Evolutionary conservation across 2,888 invertebrate species (phyloP), one percentile per base, ranked within the genome.

Genomic region (Drosophila sordidula): DNA sequence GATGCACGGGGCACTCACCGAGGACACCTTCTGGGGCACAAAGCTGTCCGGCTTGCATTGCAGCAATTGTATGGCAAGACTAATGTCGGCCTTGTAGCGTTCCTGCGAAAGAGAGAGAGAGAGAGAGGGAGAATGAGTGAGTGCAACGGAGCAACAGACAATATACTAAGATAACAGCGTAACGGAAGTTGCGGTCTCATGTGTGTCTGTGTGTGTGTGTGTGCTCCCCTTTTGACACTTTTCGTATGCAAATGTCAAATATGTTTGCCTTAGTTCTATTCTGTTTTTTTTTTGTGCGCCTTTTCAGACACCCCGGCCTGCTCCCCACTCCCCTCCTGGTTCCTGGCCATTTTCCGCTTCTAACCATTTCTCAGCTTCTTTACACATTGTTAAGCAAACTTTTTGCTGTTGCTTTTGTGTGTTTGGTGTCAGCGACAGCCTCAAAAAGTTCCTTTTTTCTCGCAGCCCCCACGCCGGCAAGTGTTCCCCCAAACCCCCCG

Each of bases 41-140:
- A 98, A 98, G 93, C 97, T 97, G 77, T 97, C 96, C 78, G 98
- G 98, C 91, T 98, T 98, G 92, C 98, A 98, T 91, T 98, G 98
- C 56, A 98, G 93, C 87, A 98, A 93, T 92, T 98, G 98, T 80
- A 98, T 98, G 70, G 98, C 98, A 90, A 98, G 93, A 92, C 96
- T 97, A 91, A 98, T 98, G 91, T 98, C 98, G 90, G 96, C 97
- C 92, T 97, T 96, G 93, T 98, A 98, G 88, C 97, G 95, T 91
- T 98, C 98, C 98, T 98, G 93, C 22, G 65, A 57, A 36, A 47
- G 6, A 22, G 9, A 45, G 18, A 49, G 14, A 58, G 1, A 55
- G 26, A 42, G 9, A 32, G 25, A 29, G 1, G 11, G 12, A 16
- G 18, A 45, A 51, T 5, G 29, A 54, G 41, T 34, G 29, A 16